Evolutionary conservation across 2,797 vertebrate genomes (phyloP).

Genomic region (Halcyon smyrnensis): DNA sequence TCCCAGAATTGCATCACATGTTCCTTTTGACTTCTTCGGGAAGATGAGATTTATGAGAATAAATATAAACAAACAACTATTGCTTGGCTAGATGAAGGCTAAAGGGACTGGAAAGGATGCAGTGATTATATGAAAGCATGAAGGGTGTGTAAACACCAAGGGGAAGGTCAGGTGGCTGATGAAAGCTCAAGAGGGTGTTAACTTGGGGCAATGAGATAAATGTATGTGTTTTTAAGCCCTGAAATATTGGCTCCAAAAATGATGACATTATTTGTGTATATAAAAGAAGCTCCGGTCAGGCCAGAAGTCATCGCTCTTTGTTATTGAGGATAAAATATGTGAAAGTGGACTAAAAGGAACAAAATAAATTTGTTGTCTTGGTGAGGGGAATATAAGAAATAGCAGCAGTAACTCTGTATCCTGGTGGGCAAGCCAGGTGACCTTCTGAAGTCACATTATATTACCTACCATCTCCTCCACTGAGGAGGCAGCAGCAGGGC

Average conservation of each 20-base stretch:
- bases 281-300: neutral
- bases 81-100: constrained; percentile 3
- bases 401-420: neutral
- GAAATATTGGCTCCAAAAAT: neutral
- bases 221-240: constrained; percentile 25
- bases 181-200: constrained; percentile 52
- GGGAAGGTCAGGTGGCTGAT: constrained; percentile 3
- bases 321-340: neutral
- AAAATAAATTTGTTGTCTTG: neutral
- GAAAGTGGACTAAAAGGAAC: neutral
- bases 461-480: neutral
- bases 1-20: neutral
- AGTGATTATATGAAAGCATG: neutral
- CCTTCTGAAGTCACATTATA: neutral
- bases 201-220: constrained; percentile 35
- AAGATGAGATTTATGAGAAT: constrained; percentile 33
- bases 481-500: neutral
- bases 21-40: constrained; percentile 19
- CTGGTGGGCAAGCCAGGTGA: neutral
- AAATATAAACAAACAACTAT: constrained; percentile 40
- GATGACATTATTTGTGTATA: constrained; percentile 21
- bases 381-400: neutral
- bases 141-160: constrained; percentile 60
- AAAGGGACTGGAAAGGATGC: constrained; percentile 13
- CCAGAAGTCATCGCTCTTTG: neutral